phyloP scores from a whole-genome alignment of 2,797 vertebrate genomes.

The Saxicola maurus region DNA sequence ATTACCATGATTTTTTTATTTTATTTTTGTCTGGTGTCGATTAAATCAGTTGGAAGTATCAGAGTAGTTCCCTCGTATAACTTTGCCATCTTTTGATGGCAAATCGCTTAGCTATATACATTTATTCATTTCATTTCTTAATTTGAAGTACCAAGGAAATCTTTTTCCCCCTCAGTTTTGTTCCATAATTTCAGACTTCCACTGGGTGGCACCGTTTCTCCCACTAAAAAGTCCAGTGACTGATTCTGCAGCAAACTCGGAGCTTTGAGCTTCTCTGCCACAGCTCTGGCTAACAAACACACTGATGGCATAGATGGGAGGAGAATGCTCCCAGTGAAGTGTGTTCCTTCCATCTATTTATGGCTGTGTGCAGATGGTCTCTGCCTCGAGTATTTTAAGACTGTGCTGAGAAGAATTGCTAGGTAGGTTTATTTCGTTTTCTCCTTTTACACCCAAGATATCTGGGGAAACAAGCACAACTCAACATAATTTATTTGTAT shows the following conservation, averaged over 20 bases:
- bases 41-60: background rate
- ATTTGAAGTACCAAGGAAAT: background rate
- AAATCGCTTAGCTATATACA: background rate
- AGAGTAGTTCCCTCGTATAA: background rate
- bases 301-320: background rate
- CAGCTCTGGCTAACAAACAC: background rate
- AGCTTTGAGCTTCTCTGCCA: background rate
- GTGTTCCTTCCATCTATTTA: background rate
- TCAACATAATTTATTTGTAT: background rate
- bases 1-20: background rate
- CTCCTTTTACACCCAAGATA: background rate
- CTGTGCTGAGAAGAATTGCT: background rate
- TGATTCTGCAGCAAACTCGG: background rate
- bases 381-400: background rate
- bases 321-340: background rate
- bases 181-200: background rate
- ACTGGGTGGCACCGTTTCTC: slow-evolving; percentile 46
- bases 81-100: background rate
- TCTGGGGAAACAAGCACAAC: background rate
- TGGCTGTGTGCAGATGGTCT: background rate
- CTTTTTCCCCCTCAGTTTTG: background rate
- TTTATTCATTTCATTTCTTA: background rate
- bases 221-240: background rate
- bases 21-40: background rate
- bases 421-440: background rate